Evolutionary conservation across 2,797 vertebrate species (phyloP), one percentile per base, ranked within the genome.

Genomic region (Lepidocolaptes lacrymiger): DNA sequence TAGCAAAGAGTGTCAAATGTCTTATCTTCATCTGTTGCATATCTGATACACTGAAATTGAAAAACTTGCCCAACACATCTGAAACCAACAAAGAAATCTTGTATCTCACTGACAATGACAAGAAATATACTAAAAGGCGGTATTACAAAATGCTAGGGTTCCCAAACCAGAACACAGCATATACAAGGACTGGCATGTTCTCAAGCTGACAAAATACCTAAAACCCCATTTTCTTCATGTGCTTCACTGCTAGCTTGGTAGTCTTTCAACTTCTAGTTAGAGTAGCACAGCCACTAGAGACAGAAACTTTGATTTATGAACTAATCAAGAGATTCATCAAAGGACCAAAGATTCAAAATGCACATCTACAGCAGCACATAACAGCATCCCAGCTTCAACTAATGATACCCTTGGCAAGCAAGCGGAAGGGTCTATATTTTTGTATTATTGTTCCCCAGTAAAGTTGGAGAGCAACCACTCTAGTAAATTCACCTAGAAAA

Each of bases 231-330:
- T 84, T 89, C 17, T 68, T 91, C 26, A n/a, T 8, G 6, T 81
- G 78, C 62, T 68, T 78, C 36, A 30, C 24, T 77, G 43, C 41
- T 78, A 84, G 28, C 24, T 69, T 83, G 36, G 68, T 55, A 89
- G 48, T 55, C 22, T 21, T 93, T 85, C 77, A 76, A 58, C 44
- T 85, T 67, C 62, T 37, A 64, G 27, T 44, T 56, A 83, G n/a
- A 52, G 32, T 58, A 92, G 16, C 19, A 75, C 26, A 88, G 54
- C 22, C 24, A 80, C 34, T 91, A 88, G 62, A 94, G 62, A 78
- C 51, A 84, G 41, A 89, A 91, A 48, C 39, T 92, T 62, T 78
- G 24, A 78, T 75, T 94, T 88, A 81, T 4, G n/a, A 54, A 61
- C 43, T 55, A 75, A 91, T 48, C 81, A 66, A 84, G 39, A 89